Evolutionary conservation across 1,140 invertebrate genomes (phyloP).

Genomic region (Bombus terrestris): DNA sequence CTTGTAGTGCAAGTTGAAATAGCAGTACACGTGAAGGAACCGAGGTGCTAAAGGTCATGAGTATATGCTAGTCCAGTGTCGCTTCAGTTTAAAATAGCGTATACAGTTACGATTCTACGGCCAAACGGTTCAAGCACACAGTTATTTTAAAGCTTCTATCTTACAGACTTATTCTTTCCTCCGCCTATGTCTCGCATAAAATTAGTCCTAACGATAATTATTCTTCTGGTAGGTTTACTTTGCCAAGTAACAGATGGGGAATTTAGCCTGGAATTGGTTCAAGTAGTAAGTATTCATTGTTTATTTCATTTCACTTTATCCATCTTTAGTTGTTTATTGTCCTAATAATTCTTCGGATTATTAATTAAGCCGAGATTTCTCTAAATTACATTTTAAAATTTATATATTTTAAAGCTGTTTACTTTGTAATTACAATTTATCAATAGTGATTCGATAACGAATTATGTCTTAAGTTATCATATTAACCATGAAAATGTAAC

Average conservation of each 20-base stretch:
- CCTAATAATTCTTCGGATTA: not conserved
- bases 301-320: not conserved
- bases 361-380: not conserved
- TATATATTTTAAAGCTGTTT: not conserved
- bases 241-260: constrained; percentile 12
- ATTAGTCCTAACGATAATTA: not conserved
- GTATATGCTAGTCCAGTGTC: not conserved
- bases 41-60: constrained; percentile 13
- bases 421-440: not conserved
- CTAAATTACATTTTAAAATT: not conserved
- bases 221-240: constrained; percentile 15
- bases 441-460: not conserved
- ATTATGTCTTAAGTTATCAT: not conserved
- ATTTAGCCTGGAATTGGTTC: constrained; percentile 44
- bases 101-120: not conserved
- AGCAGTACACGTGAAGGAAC: not conserved
- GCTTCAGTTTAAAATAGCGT: constrained; percentile 2
- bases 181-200: not conserved
- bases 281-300: constrained; percentile 54
- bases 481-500: not conserved
- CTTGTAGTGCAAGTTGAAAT: not conserved
- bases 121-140: not conserved
- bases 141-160: not conserved
- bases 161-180: not conserved
- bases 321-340: too few species aligned